Percentiles rank a stretch among this genome's conserved stretches.
Evolutionary conservation across 2,113 vertebrate genomes (phyloP).

Genomic region (Merops nubicus): DNA sequence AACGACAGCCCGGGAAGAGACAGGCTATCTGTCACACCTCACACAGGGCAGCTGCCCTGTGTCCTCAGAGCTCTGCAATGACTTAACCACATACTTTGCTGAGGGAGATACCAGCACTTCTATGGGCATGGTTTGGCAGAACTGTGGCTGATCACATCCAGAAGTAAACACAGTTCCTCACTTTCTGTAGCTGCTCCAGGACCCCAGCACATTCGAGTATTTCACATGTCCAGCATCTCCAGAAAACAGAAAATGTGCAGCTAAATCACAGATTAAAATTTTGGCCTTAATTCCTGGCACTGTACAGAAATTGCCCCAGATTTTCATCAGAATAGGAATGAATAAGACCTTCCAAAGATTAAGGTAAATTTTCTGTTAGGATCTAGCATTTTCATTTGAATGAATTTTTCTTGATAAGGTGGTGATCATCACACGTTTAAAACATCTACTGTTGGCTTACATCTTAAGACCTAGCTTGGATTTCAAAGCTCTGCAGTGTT

Average conservation of each 20-base stretch:
- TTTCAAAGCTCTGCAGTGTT: not conserved
- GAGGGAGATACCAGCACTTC: not conserved
- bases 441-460: not conserved
- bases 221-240: not conserved
- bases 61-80: not conserved
- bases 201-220: not conserved
- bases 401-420: not conserved
- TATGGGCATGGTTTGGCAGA: rapidly evolving
- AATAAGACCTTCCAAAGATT: not conserved
- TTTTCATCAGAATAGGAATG: not conserved
- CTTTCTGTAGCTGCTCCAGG: not conserved
- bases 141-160: not conserved
- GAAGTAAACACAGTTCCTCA: not conserved
- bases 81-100: not conserved
- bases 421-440: not conserved
- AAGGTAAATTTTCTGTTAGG: not conserved
- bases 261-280: not conserved
- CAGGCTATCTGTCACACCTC: not conserved
- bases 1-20: not conserved
- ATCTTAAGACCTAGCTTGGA: not conserved
- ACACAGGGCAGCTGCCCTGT: not conserved
- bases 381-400: not conserved
- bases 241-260: not conserved
- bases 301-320: not conserved
- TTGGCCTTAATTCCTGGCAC: not conserved